phyloP scores from a whole-genome alignment of 2,113 vertebrate species.

The Bubo blakistoni region DNA sequence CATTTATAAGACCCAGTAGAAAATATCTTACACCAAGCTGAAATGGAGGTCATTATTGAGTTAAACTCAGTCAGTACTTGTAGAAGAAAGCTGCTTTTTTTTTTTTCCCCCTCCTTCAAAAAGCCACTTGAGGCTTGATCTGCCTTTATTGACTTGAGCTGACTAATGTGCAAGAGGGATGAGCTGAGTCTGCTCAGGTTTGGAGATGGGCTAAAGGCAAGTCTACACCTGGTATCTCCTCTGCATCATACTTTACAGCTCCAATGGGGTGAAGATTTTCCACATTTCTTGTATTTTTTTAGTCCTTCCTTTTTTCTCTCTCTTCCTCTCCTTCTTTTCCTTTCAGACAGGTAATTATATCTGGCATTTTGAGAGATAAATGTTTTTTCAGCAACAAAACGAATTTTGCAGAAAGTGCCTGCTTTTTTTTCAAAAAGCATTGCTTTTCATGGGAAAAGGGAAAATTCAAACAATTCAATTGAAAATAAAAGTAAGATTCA shows the following conservation, averaged over 20 bases:
- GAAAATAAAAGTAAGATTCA: not conserved
- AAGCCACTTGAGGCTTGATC: not conserved
- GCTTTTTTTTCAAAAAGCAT: not conserved
- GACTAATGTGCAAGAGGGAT: not conserved
- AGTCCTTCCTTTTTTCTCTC: not conserved
- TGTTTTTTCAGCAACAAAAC: not conserved
- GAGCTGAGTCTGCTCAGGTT: not conserved
- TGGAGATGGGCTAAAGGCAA: not conserved
- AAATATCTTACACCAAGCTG: not conserved
- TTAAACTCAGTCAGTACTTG: not conserved
- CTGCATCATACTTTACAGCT: not conserved
- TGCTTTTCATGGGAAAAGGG: not conserved
- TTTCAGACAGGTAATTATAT: not conserved
- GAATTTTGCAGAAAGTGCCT: not conserved
- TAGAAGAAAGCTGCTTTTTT: not conserved
- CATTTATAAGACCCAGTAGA: not conserved
- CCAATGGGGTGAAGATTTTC: not conserved
- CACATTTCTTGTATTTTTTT: not conserved
- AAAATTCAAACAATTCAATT: not conserved
- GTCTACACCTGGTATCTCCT: not conserved
- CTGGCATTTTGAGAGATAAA: not conserved
- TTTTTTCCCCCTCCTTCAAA: not conserved
- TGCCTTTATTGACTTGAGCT: not conserved
- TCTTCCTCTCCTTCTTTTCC: not conserved
- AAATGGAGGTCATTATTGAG: not conserved